These are phyloP conservation scores for Trypoxylon attenuatum DNA, from an alignment of 2,888 invertebrate genomes.

Conservation along the genomic window DNA sequence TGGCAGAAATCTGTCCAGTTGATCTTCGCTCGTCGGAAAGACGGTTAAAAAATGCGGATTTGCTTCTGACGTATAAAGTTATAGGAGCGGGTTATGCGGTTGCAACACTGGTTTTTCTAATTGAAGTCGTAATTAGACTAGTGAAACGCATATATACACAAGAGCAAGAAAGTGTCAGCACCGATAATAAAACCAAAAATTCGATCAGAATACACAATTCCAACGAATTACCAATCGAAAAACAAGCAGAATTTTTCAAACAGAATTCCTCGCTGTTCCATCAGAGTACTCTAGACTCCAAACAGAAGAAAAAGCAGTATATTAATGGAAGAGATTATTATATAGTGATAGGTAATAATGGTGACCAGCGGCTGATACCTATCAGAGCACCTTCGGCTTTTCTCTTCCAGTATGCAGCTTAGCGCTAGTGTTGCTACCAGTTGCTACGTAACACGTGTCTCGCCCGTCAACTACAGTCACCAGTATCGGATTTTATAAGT, in stretches of 20 bases:
- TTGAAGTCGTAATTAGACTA: slow-evolving; percentile 76
- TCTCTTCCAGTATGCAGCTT: slow-evolving; percentile 78
- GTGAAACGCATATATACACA: slow-evolving; percentile 19
- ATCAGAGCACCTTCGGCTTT: slow-evolving; percentile 86
- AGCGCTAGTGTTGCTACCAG: background rate
- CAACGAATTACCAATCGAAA: background rate
- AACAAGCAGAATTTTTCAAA: slow-evolving; percentile 21
- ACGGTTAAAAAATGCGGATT: slow-evolving; percentile 84
- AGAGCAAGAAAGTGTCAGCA: slow-evolving; percentile 6
- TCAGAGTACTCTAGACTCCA: background rate
- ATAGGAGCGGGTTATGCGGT: slow-evolving; percentile 83
- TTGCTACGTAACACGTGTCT: too few relatives aligned
- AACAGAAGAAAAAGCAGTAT: slow-evolving; percentile 34
- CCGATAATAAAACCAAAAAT: too few relatives aligned
- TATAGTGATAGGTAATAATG: slow-evolving; percentile 79
- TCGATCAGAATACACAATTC: background rate
- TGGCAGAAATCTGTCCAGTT: slow-evolving; percentile 87
- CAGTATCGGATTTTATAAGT: too few relatives aligned
- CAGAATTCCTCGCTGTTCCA: slow-evolving; percentile 38
- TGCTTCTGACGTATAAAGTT: slow-evolving; percentile 87
- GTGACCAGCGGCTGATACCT: slow-evolving; percentile 83
- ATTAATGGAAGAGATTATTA: slow-evolving; percentile 88
- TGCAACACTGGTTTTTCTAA: slow-evolving; percentile 80
- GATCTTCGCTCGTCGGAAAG: slow-evolving; percentile 88
- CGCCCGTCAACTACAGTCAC: too few relatives aligned